These are phyloP conservation scores for Avahi laniger DNA, from an alignment of 2,797 vertebrate species.

Conservation along the genomic window DNA sequence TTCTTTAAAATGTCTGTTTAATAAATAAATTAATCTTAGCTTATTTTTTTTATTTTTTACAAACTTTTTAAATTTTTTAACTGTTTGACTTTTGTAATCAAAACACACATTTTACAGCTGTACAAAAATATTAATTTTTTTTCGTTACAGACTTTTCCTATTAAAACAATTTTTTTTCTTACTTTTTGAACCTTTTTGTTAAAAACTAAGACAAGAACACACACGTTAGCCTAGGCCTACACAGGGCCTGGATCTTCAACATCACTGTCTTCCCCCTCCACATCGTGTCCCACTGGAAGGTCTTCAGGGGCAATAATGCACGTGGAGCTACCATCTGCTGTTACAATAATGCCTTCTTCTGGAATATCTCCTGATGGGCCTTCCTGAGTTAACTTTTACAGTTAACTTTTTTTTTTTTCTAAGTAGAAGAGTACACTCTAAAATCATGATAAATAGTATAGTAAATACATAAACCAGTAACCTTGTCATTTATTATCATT, in stretches of 20 bases:
- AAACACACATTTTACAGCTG: neutral
- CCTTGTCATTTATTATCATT: neutral
- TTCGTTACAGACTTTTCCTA: neutral
- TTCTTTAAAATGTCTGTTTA: neutral
- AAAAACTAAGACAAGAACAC: neutral
- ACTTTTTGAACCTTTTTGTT: neutral
- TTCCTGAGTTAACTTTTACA: neutral
- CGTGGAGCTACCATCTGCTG: neutral
- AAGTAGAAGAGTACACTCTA: neutral
- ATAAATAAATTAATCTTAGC: neutral
- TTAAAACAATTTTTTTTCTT: neutral
- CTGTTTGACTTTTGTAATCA: neutral
- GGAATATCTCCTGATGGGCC: neutral
- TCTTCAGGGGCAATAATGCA: neutral
- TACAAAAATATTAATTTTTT: neutral
- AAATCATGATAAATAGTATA: neutral
- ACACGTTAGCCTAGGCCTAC: neutral
- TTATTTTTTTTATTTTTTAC: neutral
- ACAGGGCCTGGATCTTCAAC: neutral
- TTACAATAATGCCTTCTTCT: neutral
- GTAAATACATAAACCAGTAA: neutral
- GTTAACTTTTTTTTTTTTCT: neutral
- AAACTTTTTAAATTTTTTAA: neutral
- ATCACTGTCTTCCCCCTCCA: neutral
- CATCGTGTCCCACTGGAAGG: neutral